These are phyloP conservation scores for Phoenicopterus ruber DNA, from an alignment of 2,113 vertebrate genomes.

Conservation along the genomic window DNA sequence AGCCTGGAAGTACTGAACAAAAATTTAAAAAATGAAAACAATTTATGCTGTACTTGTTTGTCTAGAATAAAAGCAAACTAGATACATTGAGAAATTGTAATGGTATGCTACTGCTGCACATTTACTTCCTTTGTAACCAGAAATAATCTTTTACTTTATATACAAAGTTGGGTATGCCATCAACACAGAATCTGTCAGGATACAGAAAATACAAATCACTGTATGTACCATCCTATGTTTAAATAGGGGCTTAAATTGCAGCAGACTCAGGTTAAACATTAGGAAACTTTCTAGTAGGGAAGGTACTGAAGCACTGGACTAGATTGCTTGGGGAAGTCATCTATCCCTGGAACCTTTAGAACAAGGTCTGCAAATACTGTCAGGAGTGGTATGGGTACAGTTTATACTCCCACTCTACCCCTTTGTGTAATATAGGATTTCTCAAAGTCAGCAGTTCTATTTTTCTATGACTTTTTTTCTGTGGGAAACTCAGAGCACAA, in stretches of 20 bases:
- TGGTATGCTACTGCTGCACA: not conserved
- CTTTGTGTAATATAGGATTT: not conserved
- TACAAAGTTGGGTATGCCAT: not conserved
- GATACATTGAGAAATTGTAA: not conserved
- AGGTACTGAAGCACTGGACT: not conserved
- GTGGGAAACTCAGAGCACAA: not conserved
- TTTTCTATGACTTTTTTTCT: not conserved
- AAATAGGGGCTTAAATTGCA: not conserved
- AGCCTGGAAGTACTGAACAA: not conserved
- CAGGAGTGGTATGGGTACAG: not conserved
- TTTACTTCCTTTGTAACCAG: not conserved
- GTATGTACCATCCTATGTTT: not conserved
- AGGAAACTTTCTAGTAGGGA: not conserved
- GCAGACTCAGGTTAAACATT: not conserved
- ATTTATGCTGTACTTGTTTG: not conserved
- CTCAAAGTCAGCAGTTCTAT: not conserved
- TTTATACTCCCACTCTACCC: not conserved
- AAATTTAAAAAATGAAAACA: not conserved
- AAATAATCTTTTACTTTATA: not conserved
- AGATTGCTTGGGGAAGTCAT: not conserved
- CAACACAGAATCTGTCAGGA: not conserved
- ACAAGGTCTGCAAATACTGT: not conserved
- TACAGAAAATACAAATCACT: not conserved
- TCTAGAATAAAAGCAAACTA: not conserved
- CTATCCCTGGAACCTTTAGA: not conserved